Base-by-base conservation (phyloP, 1,140 invertebrate genomes). In the Ceratosolen solmsi region DNA sequence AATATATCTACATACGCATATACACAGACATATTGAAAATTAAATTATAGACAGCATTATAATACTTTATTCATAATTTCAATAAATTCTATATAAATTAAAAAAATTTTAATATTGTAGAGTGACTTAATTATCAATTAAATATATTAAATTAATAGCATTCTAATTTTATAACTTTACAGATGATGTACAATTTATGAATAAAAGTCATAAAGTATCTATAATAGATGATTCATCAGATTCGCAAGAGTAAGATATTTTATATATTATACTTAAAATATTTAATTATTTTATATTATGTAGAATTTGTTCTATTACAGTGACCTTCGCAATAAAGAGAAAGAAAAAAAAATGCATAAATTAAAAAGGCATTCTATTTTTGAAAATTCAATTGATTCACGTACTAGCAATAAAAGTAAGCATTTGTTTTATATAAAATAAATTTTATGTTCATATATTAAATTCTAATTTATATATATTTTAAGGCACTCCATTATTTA, bases 141-240 rank as follows among this genome's bases (percentile, higher is more conserved):
- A n/a, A n/a, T n/a, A n/a, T n/a, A n/a, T n/a, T 46, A 46, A 46
- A 46, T 46, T 46, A 13, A 7, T 46, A 46, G 5, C 5, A 7
- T 46, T 46, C 41, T 46, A 46, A 46, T 46, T 46, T 46, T 46
- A 7, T 46, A 46, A 46, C 13, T 46, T 77, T 73, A 25, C 33
- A 79, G 76, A 83, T 22, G 82, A 83, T 30, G 5, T 54, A 8
- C 4, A 75, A 2, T 83, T 83, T 68, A 33, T 83, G 22, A 83
- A 83, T 54, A 71, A 30, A 20, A 83, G 82, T 74, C 56, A 68
- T 36, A 74, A 25, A 22, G 60, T 79, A 33, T 83, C 82, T 9
- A 83, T 82, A 72, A 22, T 83, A 9, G 58, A 83, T 25, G 1
- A 65, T 74, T 74, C 72, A 30, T 79, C 70, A 4, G 79, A 83